Evolutionary conservation across 2,888 invertebrate genomes (phyloP).

Genomic region (Cactoblastis cactorum): DNA sequence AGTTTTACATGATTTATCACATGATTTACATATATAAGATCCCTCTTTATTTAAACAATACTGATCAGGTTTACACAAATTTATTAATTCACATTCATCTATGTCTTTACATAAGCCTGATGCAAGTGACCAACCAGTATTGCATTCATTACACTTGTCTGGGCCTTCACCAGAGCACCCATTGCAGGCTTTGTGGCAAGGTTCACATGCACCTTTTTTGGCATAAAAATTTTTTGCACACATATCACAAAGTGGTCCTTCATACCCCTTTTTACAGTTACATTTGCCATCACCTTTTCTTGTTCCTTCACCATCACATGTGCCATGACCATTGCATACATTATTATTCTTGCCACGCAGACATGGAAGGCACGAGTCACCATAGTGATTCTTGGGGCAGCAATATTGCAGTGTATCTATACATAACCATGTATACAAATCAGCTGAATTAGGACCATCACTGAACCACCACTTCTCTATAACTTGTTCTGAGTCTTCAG

Average conservation of each 20-base stretch:
- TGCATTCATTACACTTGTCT: slow-evolving; percentile 75
- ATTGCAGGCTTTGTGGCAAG: slow-evolving; percentile 89
- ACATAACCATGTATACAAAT: slow-evolving; percentile 84
- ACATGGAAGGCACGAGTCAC: slow-evolving; percentile 88
- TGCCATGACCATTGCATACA: slow-evolving; percentile 90
- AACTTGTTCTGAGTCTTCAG: slow-evolving; percentile 88
- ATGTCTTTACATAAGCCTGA: slow-evolving; percentile 88
- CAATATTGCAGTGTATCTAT: slow-evolving; percentile 87
- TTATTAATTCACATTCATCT: slow-evolving; percentile 85
- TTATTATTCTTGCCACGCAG: slow-evolving; percentile 69
- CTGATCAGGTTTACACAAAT: slow-evolving; percentile 80
- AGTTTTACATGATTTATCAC: slow-evolving; percentile 89
- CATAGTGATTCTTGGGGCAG: slow-evolving; percentile 91
- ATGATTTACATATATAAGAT: slow-evolving; percentile 86
- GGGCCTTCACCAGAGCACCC: slow-evolving; percentile 87
- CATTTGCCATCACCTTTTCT: slow-evolving; percentile 95
- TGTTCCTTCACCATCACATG: slow-evolving; percentile 91
- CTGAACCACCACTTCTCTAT: slow-evolving; percentile 95
- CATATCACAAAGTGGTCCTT: slow-evolving; percentile 85
- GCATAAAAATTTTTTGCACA: slow-evolving; percentile 86
- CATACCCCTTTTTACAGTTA: slow-evolving; percentile 89
- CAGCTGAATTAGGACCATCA: slow-evolving; percentile 63
- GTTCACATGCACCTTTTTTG: slow-evolving; percentile 84
- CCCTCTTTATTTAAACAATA: slow-evolving; percentile 94
- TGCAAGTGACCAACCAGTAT: slow-evolving; percentile 85